A percentile compares a stretch with the other conserved stretches of the same genome.
These are phyloP conservation scores for Mantis religiosa DNA, from an alignment of 2,888 invertebrate genomes.

Conservation along the genomic window DNA sequence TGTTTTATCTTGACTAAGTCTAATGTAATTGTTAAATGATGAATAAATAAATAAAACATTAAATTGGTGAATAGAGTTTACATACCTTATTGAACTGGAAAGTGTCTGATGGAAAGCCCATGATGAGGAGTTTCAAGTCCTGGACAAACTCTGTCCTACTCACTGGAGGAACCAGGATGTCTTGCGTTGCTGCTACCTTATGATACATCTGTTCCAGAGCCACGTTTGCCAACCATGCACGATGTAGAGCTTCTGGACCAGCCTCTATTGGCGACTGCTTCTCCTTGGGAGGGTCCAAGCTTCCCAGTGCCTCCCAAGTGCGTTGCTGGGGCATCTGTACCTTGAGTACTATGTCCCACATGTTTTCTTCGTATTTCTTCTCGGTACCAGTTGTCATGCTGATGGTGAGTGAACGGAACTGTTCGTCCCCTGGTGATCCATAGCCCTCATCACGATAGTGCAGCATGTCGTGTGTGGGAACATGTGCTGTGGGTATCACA, in stretches of 20 bases:
- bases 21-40: no score
- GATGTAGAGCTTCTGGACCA: neutral
- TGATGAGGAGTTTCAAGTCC: constrained; percentile 19
- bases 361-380: neutral
- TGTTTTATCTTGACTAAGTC: no score
- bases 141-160: neutral
- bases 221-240: neutral
- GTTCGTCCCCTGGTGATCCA: constrained; percentile 14
- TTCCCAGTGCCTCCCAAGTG: constrained; percentile 20
- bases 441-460: constrained; percentile 20
- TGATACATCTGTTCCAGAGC: neutral
- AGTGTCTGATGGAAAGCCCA: constrained; percentile 21
- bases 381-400: neutral
- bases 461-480: neutral
- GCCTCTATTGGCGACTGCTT: constrained; percentile 9
- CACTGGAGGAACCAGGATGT: neutral
- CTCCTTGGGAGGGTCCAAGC: constrained; percentile 4
- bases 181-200: neutral
- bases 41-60: no score
- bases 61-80: no score
- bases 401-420: neutral
- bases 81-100: constrained; percentile 24
- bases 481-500: neutral
- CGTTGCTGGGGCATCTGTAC: neutral
- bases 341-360: constrained; percentile 6